Percentiles rank a stretch among this genome's conserved stretches.
These are phyloP conservation scores for Chaetodon trifasciatus DNA, from an alignment of 2,797 vertebrate genomes.

Conservation along the genomic window DNA sequence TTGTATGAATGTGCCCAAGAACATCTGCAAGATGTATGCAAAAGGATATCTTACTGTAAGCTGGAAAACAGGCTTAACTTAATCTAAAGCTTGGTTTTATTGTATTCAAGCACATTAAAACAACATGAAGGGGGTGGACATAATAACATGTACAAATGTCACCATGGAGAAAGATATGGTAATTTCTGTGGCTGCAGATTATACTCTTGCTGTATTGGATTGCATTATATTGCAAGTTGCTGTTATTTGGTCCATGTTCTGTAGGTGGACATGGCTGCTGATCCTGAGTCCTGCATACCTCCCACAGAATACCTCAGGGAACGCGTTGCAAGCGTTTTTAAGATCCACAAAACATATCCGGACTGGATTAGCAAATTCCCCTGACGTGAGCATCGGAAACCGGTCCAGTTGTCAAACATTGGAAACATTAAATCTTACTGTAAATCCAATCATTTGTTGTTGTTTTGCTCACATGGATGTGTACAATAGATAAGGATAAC, in stretches of 20 bases:
- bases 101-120: constrained; percentile 20
- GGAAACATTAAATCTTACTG: neutral
- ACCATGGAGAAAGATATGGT: neutral
- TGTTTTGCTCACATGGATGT: neutral
- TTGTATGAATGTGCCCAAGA: constrained; percentile 23
- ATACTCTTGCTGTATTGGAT: neutral
- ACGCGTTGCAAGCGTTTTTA: neutral
- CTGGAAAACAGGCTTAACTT: constrained; percentile 34
- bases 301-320: constrained; percentile 29
- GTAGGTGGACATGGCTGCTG: constrained; percentile 41
- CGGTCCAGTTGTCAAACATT: constrained; percentile 12
- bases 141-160: neutral
- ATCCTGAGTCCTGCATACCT: constrained; percentile 20
- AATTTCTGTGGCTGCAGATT: neutral
- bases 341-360: constrained; percentile 23
- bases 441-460: neutral
- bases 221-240: constrained; percentile 8
- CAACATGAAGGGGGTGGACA: neutral
- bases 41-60: constrained; percentile 9
- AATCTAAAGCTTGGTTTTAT: neutral
- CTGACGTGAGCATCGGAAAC: constrained; percentile 19
- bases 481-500: neutral
- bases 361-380: constrained; percentile 29
- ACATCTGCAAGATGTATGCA: constrained; percentile 2
- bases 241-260: constrained; percentile 14